Base-by-base conservation (phyloP, 2,888 invertebrate genomes). In the Tenthredo amoena region DNA sequence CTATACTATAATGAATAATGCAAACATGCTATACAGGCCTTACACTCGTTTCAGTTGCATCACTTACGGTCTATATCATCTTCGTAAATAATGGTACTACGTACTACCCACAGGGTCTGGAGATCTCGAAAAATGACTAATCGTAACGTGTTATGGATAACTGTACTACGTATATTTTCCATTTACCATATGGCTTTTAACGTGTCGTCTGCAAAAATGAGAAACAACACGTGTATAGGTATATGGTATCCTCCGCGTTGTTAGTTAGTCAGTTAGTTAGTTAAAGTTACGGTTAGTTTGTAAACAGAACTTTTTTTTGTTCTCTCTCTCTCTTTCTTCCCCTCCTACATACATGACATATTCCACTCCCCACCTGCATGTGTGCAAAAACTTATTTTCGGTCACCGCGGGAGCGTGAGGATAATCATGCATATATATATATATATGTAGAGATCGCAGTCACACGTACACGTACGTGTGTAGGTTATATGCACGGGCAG, bases 291-390 rank as follows among this genome's bases (percentile, higher is more conserved):
- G 68, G 68, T 31, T 68, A 34, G 68, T 68, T 68, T 26, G 31
- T 26, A 68, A 68, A 68, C 68, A 31, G 31, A 68, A 71, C 47
- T 50, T 55, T 58, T 76, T 77, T 34, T 72, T n/a, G n/a, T n/a
- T n/a, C n/a, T n/a, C n/a, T 18, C 6, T 50, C n/a, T n/a, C n/a
- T 50, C 47, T 15, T 12, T 4, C 4, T 5, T 50, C 55, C 6
- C n/a, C n/a, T 55, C 55, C 0, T 1, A 18, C n/a, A 50, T 50
- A n/a, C 55, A 7, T n/a, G n/a, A 55, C n/a, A 6, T n/a, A n/a
- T 55, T n/a, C 2, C 1, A 55, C 7, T n/a, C 55, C 55, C n/a
- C 12, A 47, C 47, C 47, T n/a, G n/a, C n/a, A n/a, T 21, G 21
- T 26, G 21, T 26, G 21, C 10, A 62, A 62, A 62, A 62, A 62